A percentile compares a stretch with the other conserved stretches of the same genome.
Evolutionary conservation across 2,797 vertebrate genomes (phyloP).

Genomic region (Rhincodon typus): DNA sequence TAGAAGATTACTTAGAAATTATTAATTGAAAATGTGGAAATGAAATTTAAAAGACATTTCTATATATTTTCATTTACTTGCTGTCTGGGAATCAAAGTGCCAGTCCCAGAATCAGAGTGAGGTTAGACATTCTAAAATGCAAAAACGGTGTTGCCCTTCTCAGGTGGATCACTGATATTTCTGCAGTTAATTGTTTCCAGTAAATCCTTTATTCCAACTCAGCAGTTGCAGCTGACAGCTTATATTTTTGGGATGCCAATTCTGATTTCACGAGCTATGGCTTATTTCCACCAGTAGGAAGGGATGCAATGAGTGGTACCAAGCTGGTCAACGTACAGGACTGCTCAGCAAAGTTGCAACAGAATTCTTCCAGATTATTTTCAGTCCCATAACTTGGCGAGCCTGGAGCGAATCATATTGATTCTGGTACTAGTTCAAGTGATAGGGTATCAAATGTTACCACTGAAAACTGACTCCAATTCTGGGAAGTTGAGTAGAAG

Average conservation of each 20-base stretch:
- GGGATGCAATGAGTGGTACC: not conserved
- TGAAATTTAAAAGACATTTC: not conserved
- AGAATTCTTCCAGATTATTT: not conserved
- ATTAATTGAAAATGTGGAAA: not conserved
- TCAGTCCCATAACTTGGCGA: not conserved
- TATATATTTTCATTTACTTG: not conserved
- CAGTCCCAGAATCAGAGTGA: not conserved
- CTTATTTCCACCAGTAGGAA: not conserved
- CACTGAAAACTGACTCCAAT: not conserved
- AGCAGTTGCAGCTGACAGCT: not conserved
- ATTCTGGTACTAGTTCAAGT: not conserved
- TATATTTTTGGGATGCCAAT: not conserved
- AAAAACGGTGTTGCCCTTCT: too few relatives aligned
- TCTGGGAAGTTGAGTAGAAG: not conserved
- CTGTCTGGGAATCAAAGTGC: not conserved
- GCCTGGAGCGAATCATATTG: not conserved
- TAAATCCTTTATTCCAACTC: not conserved
- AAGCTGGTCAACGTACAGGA: not conserved
- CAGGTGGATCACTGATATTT: not conserved
- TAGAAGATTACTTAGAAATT: not conserved
- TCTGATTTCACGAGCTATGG: not conserved
- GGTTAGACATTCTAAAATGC: not conserved
- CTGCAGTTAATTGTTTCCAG: not conserved
- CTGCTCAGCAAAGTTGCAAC: not conserved
- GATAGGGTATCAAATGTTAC: not conserved